Conservation (phyloP, 2,113 vertebrate species). For the Oryctolagus cuniculus region DNA sequence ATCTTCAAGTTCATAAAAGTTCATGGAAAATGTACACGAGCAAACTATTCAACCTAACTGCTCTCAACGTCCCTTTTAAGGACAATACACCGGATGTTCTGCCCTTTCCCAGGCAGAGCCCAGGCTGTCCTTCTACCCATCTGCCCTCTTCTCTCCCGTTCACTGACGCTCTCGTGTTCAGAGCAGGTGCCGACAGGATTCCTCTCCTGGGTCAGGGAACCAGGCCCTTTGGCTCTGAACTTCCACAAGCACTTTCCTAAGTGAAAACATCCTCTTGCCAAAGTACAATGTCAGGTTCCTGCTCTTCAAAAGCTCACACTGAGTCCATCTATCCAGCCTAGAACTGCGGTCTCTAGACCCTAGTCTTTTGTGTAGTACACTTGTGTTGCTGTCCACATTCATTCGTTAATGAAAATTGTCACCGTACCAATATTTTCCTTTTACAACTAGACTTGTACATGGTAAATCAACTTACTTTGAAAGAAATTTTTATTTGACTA, state of each 20-base stretch:
- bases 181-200: background rate
- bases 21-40: too few relatives aligned
- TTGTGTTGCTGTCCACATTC: background rate
- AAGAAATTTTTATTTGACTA: constrained; percentile 18
- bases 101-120: background rate
- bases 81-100: background rate
- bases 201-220: background rate
- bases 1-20: too few relatives aligned
- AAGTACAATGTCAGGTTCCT: background rate
- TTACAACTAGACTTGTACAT: background rate
- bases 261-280: background rate
- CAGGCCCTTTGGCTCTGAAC: background rate
- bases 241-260: background rate
- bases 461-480: constrained; percentile 37
- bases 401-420: constrained; percentile 16
- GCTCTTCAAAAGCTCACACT: background rate
- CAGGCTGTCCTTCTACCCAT: background rate
- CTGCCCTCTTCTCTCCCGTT: background rate
- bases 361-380: background rate
- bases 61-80: background rate
- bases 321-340: background rate
- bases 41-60: background rate
- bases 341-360: background rate
- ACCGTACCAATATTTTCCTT: background rate
- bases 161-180: background rate